phyloP scores from a whole-genome alignment of 2,113 vertebrate species.

The Xenotilapia leptura region DNA sequence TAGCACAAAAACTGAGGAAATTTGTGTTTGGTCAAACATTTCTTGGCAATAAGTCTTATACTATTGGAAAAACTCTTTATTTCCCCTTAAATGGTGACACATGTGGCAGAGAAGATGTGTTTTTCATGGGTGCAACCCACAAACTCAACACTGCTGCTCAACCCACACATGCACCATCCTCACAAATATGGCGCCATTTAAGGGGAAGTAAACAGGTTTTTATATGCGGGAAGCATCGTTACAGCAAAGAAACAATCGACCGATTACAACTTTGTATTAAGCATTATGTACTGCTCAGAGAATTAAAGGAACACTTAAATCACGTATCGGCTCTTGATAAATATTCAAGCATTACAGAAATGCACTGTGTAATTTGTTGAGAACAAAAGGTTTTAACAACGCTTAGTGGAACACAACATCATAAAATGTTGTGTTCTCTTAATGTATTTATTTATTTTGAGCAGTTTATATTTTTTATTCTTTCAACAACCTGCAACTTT shows the following conservation, averaged over 20 bases:
- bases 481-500: neutral
- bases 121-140: neutral
- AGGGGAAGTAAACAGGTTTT: neutral
- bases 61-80: neutral
- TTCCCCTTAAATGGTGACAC: neutral
- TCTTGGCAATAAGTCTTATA: neutral
- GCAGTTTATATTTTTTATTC: neutral
- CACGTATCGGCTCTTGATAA: neutral
- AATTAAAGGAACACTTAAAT: neutral
- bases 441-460: neutral
- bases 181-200: neutral
- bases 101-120: neutral
- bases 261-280: neutral
- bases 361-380: neutral
- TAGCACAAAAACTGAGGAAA: neutral
- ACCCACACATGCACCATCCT: neutral
- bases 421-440: neutral
- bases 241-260: neutral
- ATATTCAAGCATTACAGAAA: rapidly evolving
- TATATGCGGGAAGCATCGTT: neutral
- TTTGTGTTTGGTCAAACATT: neutral
- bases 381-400: neutral
- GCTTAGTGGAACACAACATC: neutral
- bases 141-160: neutral
- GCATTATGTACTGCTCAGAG: neutral